Base-by-base conservation (phyloP, 2,888 invertebrate genomes). In the Thelaira solivaga region DNA sequence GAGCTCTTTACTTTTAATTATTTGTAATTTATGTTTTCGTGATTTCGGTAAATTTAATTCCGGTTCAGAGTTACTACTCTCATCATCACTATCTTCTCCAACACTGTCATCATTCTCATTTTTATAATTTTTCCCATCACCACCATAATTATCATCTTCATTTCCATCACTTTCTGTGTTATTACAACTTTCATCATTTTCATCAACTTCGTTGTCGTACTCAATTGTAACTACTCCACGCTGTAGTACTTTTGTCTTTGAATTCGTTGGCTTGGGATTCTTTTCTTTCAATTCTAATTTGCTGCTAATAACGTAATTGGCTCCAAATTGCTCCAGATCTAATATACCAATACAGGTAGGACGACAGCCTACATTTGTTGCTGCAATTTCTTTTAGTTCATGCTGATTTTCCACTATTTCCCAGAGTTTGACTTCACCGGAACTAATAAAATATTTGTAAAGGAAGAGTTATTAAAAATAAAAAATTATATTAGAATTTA, bases 361-460 rank as follows among this genome's bases (percentile, higher is more conserved):
- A 83, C 96, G 91, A 85, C 94, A 94, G 4, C 92, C 92, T 53
- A 93, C 92, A 86, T 92, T 92, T n/a, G 90, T 89, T 68, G 90
- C 90, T 39, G 84, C 83, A 80, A 93, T 86, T 86, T 92, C 90
- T 83, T 88, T 83, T 83, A 93, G 83, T 82, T 87, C 67, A 82
- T 83, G 81, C 82, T 87, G 57, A 41, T 82, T 64, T 26, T 62
- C 82, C 64, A 86, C 82, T 4, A 82, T 86, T 77, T 86, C 90
- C 94, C 95, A 96, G 0, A 95, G 88, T 89, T 94, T 95, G 51
- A 96, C 90, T 84, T 93, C 92, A 0, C 97, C 97, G 76, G 92
- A 91, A 89, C 96, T 89, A 55, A 45, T n/a, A n/a, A n/a, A 29
- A 55, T 29, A 20, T 11, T 26, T 34, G n/a, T n/a, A n/a, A n/a